These are phyloP conservation scores for Morus bassanus DNA, from an alignment of 2,797 vertebrate genomes.

Conservation along the genomic window DNA sequence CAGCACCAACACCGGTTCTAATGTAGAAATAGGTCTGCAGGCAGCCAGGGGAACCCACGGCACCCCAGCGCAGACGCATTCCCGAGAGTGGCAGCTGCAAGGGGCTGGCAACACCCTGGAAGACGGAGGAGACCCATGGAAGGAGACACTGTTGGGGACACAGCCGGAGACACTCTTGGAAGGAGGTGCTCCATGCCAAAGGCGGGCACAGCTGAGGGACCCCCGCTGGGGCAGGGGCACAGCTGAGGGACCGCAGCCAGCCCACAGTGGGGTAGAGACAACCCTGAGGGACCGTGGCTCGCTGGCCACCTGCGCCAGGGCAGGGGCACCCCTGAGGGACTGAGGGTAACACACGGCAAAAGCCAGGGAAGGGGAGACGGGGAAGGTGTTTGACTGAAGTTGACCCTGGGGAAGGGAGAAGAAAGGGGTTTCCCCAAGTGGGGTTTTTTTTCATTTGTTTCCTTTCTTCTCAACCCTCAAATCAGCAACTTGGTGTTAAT, in stretches of 20 bases:
- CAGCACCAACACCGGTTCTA: not conserved
- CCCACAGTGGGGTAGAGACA: not conserved
- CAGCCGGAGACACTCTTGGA: not conserved
- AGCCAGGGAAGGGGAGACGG: not conserved
- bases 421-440: not conserved
- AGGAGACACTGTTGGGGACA: not conserved
- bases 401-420: not conserved
- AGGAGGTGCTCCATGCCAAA: not conserved
- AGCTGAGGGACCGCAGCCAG: not conserved
- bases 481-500: not conserved
- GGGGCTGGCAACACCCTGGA: not conserved
- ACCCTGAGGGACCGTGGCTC: accelerated
- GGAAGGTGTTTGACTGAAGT: not conserved
- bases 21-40: not conserved
- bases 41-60: not conserved
- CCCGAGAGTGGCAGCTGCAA: not conserved
- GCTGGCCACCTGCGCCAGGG: accelerated
- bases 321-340: not conserved
- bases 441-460: not conserved
- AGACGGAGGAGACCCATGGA: not conserved
- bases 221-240: not conserved
- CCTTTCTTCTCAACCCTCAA: not conserved
- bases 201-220: not conserved
- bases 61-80: not conserved
- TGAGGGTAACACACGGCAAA: not conserved